Base-by-base conservation (phyloP, 2,113 vertebrate genomes). In the Cyanoliseus patagonus region DNA sequence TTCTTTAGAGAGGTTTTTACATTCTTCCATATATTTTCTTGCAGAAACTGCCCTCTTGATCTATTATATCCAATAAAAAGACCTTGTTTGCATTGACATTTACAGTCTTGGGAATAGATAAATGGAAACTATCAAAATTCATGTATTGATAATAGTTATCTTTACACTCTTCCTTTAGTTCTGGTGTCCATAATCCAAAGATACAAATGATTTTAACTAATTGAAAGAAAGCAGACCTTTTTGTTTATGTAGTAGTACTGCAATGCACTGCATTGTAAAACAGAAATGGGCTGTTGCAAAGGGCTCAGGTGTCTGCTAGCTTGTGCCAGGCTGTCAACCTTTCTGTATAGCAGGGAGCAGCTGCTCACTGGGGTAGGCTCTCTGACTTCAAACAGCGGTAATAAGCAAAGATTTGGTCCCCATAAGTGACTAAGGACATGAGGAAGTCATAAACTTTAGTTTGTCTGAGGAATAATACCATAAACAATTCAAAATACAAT, bases 21-120 rank as follows among this genome's bases (percentile, higher is more conserved):
- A 44, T 92, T 94, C 46, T 88, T 74, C 64, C 64, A 84, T 92
- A 41, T 64, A 90, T 90, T 94, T 90, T 86, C 66, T 55, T 88
- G 46, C 17, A 75, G 83, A 88, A 95, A 66, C 84, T 85, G 76
- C 76, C 90, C 23, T 42, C n/a, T 94, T 94, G 92, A 96, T 95
- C 44, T 91, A 92, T 93, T 91, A 69, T 23, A 53, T 35, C 51
- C 75, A 86, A 88, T 91, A 85, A 96, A 93, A 57, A 83, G 69
- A 70, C 39, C 92, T 90, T 76, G 23, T 96, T 97, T 94, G 81
- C 74, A 91, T 80, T 92, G 87, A 83, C 63, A 66, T 44, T 47
- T 79, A 13, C 72, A 66, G 47, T 62, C 63, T 90, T 90, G 67
- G 46, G 80, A 90, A 61, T 1, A 74, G 75, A 79, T 64, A 75